These are phyloP conservation scores for Apaloderma vittatum DNA, from an alignment of 2,113 vertebrate species.

Conservation along the genomic window DNA sequence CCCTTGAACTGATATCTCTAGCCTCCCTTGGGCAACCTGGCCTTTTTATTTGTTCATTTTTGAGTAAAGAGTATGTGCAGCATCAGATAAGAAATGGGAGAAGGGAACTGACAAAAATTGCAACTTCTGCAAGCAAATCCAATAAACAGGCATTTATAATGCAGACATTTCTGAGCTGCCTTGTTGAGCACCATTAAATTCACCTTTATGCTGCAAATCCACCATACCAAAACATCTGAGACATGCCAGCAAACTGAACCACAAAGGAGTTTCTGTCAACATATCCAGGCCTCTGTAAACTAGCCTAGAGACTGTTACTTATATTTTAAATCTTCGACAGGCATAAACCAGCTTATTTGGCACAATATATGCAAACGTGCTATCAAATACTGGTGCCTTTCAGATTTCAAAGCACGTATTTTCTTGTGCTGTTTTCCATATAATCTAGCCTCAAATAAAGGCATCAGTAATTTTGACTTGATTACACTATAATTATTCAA, in stretches of 20 bases:
- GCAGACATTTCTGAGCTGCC: background rate
- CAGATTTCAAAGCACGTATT: constrained; percentile 72
- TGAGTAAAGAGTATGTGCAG: background rate
- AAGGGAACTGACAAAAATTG: background rate
- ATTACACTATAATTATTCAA: constrained; percentile 84
- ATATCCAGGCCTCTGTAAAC: background rate
- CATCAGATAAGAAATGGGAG: background rate
- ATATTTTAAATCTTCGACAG: background rate
- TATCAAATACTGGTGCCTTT: constrained; percentile 62
- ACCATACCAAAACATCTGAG: background rate
- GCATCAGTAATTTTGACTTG: constrained; percentile 81
- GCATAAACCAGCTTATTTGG: background rate
- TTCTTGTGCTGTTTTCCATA: constrained; percentile 71
- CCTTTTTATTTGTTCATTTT: background rate
- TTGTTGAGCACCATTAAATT: background rate
- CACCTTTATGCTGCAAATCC: background rate
- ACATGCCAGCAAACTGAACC: background rate
- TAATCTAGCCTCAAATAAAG: constrained; percentile 77
- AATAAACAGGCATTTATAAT: background rate
- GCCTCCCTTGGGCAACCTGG: background rate
- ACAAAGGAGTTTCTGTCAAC: background rate
- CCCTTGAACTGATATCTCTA: background rate
- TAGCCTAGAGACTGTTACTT: background rate
- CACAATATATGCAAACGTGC: constrained; percentile 30
- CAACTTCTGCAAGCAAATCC: background rate